Evolutionary conservation across 2,888 invertebrate species (phyloP), one percentile per base, ranked within the genome.

Genomic region (Noctua janthe): DNA sequence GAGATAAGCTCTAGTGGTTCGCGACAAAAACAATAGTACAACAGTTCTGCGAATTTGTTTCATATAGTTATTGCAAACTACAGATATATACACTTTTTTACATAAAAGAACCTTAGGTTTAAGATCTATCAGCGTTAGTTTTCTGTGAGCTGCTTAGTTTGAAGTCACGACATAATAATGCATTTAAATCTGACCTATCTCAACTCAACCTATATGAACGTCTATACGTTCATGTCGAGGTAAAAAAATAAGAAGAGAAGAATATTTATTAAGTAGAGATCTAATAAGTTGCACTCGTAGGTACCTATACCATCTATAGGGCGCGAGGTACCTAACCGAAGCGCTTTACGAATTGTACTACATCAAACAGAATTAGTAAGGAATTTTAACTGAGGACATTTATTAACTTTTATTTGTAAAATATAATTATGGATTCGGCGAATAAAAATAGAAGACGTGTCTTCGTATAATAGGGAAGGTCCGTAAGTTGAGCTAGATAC

Each of bases 1-100:
- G 39, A 90, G 94, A 94, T 94, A 95, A 93, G 90, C 87, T 69
- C 78, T 80, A 82, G 74, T 84, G 76, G 70, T 73, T 84, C 75
- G 67, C 70, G 79, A 76, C 79, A 69, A 71, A 81, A 85, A 81
- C 75, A 85, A 78, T 75, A 78, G 49, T 49, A 80, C 29, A 35
- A 67, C 20, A 29, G n/a, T 69, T 29, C 35, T 62, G 66, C 54
- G 13, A 81, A 81, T 74, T n/a, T 74, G 56, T 72, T 74, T 54
- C 13, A 71, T 35, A 56, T 17, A n/a, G 47, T 43, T 78, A 43
- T 54, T 47, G 20, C 8, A 35, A 71, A 39, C 0, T 10, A 15
- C 2, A 29, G 8, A 10, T 15, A 64, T 15, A 51, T 1, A 23
- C 7, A 74, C 20, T 15, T 23, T 39, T 78, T 17, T 54, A 39